Base-by-base conservation (phyloP, 2,888 invertebrate genomes). In the Agapetus fuscipes region DNA sequence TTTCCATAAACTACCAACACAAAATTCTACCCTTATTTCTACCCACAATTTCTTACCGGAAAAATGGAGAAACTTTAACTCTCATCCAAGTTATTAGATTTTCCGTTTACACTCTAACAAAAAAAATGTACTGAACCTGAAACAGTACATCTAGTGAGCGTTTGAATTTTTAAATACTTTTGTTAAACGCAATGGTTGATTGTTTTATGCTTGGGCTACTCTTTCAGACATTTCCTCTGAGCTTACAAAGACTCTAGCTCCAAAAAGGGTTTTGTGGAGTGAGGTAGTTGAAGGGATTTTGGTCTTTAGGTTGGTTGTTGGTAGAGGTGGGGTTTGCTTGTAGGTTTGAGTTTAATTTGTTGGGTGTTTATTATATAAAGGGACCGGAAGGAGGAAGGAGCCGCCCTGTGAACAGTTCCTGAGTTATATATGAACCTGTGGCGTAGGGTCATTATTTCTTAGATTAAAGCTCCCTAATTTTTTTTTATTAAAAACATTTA, bases 321-420 rank as follows among this genome's bases (percentile, higher is more conserved):
- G 34, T 15, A 16, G n/a, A 11, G 6, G 25, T 27, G n/a, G 10
- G 3, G 16, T 32, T 38, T 13, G 29, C n/a, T 17, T 24, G 35
- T 17, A 11, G n/a, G 5, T 12, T 9, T 37, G 15, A 28, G 30
- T 27, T 17, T 33, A 33, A 33, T 35, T 40, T 40, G 44, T 30
- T 15, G 36, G 39, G 45, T 46, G 45, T 46, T 46, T 46, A 46
- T 46, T 46, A 46, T 46, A 43, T 42, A 41, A n/a, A 45, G 42
- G 45, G 45, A 37, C 45, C 45, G 45, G 45, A 46, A 28, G 28
- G 38, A 24, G 30, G 35, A 35, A 29, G 35, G 28, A 17, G 44
- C 38, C 39, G 36, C 35, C 33, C 33, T 35, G 35, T 32, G 14
- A 36, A 13, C 38, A 36, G 30, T 20, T 41, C 15, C 39, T 43